A percentile compares a stretch with the other conserved stretches of the same genome.
phyloP scores from a whole-genome alignment of 2,113 vertebrate genomes.

The Zosterops borbonicus region DNA sequence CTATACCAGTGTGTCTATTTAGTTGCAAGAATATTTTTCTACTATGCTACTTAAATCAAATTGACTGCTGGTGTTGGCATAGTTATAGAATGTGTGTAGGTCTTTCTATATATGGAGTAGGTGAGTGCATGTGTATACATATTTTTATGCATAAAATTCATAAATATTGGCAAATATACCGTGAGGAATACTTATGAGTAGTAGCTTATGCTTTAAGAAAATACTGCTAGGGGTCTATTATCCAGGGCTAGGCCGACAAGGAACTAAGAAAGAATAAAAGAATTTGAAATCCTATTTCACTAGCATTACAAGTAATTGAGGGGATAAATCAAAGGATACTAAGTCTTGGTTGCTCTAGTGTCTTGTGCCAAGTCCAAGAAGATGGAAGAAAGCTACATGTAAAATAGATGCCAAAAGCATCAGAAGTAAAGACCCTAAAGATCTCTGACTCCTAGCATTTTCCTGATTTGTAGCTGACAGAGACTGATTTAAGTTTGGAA shows the following conservation, averaged over 20 bases:
- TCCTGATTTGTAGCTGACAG: not conserved
- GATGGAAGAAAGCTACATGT: not conserved
- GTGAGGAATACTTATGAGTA: not conserved
- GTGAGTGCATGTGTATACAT: not conserved
- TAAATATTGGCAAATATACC: not conserved
- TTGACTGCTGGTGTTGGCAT: not conserved
- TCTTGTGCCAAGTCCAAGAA: not conserved
- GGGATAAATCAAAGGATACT: not conserved
- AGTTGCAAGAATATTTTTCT: not conserved
- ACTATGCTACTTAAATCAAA: not conserved
- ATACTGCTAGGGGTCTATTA: accelerated
- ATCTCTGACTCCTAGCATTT: not conserved
- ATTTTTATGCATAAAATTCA: not conserved
- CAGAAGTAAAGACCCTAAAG: not conserved
- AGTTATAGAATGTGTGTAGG: not conserved
- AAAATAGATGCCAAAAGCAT: not conserved
- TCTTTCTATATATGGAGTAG: not conserved
- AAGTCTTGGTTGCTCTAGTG: not conserved
- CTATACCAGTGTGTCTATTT: not conserved
- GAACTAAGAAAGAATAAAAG: not conserved
- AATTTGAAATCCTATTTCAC: not conserved
- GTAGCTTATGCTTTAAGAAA: not conserved
- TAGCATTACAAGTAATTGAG: not conserved
- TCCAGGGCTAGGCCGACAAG: not conserved
- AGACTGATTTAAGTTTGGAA: not conserved